Evolutionary conservation across 2,113 vertebrate species (phyloP).

Genomic region (Stegastes partitus): DNA sequence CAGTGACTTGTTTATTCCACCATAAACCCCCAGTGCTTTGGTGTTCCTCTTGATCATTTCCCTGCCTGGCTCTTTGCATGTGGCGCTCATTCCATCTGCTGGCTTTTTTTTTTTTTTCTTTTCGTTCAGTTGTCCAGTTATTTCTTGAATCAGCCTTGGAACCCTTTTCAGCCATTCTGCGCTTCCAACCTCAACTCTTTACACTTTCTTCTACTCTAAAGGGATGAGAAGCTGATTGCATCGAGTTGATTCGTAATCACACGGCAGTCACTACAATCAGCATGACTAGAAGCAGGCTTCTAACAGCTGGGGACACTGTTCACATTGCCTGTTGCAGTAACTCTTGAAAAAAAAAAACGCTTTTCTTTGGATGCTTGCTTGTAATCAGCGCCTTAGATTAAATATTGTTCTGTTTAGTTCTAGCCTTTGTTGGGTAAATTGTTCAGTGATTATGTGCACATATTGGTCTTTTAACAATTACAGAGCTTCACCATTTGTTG

Average conservation of each 20-base stretch:
- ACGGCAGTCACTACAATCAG: constrained; percentile 22
- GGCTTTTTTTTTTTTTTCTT: too few species aligned
- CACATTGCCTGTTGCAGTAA: not conserved
- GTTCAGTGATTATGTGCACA: not conserved
- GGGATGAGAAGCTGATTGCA: constrained; percentile 19
- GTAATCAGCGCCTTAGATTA: not conserved
- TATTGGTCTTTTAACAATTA: not conserved
- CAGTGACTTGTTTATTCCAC: constrained; percentile 8
- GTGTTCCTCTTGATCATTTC: not conserved
- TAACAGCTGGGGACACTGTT: not conserved
- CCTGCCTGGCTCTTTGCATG: constrained; percentile 41
- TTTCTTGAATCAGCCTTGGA: constrained; percentile 11
- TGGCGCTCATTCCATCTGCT: constrained; percentile 39
- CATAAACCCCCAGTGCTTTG: constrained; percentile 1
- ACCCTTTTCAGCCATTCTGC: constrained; percentile 8
- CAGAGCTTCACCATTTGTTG: constrained; percentile 7
- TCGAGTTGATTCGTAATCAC: constrained; percentile 37
- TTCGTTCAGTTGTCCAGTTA: constrained; percentile 14
- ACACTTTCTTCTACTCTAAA: not conserved
- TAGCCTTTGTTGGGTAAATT: constrained; percentile 1
- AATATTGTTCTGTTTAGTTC: not conserved
- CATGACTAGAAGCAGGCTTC: not conserved
- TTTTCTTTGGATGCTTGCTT: constrained; percentile 37
- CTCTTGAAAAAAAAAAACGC: constrained; percentile 14
- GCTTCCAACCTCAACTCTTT: constrained; percentile 21